Conservation (phyloP, 2,113 vertebrate genomes). For the Patagioenas fasciata region DNA sequence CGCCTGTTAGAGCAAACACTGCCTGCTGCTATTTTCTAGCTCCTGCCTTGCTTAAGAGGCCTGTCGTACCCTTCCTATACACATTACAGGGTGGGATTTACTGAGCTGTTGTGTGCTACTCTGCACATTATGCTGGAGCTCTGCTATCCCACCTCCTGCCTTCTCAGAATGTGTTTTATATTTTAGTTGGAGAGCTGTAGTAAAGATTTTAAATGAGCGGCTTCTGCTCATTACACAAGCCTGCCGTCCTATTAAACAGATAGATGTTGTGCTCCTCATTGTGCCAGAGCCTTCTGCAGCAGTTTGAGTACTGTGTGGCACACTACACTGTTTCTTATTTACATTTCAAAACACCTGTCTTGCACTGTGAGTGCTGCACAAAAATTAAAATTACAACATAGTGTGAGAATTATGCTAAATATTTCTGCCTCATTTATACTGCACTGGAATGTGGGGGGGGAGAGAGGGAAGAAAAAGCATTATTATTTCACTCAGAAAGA, state of each 20-base stretch:
- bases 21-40: not conserved
- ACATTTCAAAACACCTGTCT: conserved; percentile 42
- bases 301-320: not conserved
- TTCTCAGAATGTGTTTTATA: not conserved
- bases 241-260: not conserved
- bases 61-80: not conserved
- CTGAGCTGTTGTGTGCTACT: not conserved
- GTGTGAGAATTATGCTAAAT: not conserved
- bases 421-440: not conserved
- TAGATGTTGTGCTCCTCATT: not conserved
- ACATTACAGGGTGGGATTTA: not conserved
- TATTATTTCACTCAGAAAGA: not conserved
- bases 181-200: conserved; percentile 9
- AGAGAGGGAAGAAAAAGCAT: not conserved
- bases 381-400: not conserved
- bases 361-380: not conserved
- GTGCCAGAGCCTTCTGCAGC: not conserved
- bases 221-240: conserved; percentile 24
- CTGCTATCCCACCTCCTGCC: not conserved
- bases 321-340: not conserved
- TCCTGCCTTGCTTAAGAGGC: not conserved
- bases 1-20: not conserved
- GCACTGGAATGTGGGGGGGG: not conserved
- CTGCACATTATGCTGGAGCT: not conserved
- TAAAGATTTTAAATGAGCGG: not conserved